Conservation (phyloP, 92 coral and sea anemone species). For the Umimayanthus chanpuru region DNA sequence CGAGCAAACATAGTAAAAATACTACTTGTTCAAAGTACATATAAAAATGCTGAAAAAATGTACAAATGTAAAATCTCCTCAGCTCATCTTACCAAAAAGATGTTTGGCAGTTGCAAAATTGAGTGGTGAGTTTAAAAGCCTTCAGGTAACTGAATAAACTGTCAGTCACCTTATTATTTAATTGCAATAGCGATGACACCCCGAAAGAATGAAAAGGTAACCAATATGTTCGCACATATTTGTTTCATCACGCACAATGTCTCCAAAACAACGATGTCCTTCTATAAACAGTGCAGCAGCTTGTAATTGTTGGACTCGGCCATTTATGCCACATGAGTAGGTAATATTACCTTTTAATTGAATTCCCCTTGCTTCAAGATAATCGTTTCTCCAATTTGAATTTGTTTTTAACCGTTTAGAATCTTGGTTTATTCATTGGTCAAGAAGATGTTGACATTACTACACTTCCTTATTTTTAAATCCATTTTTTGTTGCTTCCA, state of each 20-base stretch:
- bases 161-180: background rate
- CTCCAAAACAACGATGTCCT: background rate
- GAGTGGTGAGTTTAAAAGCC: background rate
- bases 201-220: background rate
- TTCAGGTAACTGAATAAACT: background rate
- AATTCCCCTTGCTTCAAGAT: background rate
- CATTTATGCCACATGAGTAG: conserved; percentile 2
- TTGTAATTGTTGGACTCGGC: background rate
- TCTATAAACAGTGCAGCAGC: background rate
- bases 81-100: background rate
- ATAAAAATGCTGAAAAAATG: conserved; percentile 24
- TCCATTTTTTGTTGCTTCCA: background rate
- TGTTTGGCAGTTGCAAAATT: background rate
- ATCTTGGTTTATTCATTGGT: background rate
- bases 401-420: background rate
- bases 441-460: background rate
- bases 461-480: background rate
- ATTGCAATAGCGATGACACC: background rate
- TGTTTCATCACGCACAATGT: background rate
- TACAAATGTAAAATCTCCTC: conserved; percentile 11
- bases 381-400: background rate
- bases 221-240: background rate
- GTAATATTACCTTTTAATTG: background rate
- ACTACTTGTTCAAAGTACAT: background rate
- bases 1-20: conserved; percentile 5